A percentile compares a stretch with the other conserved stretches of the same genome.
These are phyloP conservation scores for Aptenodytes forsteri DNA, from an alignment of 2,113 vertebrate genomes.

Conservation along the genomic window DNA sequence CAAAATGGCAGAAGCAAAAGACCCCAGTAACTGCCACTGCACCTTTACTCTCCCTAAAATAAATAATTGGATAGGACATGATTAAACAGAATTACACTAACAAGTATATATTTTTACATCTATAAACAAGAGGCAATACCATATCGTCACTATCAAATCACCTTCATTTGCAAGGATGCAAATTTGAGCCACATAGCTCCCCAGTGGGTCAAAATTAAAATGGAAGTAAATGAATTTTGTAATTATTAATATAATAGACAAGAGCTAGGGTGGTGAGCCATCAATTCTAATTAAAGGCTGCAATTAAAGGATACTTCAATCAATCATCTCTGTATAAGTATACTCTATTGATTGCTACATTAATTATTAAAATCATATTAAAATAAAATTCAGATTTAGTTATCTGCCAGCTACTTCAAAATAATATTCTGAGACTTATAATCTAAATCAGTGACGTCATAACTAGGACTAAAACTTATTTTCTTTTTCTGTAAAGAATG, in stretches of 20 bases:
- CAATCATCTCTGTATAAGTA: constrained; percentile 45
- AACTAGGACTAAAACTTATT: not conserved
- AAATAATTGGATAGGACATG: not conserved
- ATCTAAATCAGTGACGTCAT: not conserved
- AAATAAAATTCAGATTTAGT: constrained; percentile 51
- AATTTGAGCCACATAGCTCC: constrained; percentile 3
- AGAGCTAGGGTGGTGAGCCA: constrained; percentile 36
- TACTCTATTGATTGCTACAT: constrained; percentile 58
- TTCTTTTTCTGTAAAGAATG: not conserved
- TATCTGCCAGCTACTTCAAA: constrained; percentile 29
- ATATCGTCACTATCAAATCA: not conserved
- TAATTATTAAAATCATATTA: constrained; percentile 64
- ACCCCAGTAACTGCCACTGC: not conserved
- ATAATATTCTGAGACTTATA: not conserved
- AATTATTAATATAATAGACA: constrained; percentile 70
- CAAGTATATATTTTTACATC: not conserved
- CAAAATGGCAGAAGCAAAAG: not conserved
- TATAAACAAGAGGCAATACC: not conserved
- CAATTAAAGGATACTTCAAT: constrained; percentile 67
- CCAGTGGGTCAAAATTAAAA: constrained; percentile 38
- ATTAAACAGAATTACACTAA: not conserved
- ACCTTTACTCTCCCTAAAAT: not conserved
- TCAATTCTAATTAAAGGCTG: constrained; percentile 63
- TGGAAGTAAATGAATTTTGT: constrained; percentile 53
- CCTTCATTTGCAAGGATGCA: constrained; percentile 1